Percentiles rank a stretch among this genome's conserved stretches.
Conservation (phyloP, 2,113 vertebrate species). For the Typhlomys cinereus region DNA sequence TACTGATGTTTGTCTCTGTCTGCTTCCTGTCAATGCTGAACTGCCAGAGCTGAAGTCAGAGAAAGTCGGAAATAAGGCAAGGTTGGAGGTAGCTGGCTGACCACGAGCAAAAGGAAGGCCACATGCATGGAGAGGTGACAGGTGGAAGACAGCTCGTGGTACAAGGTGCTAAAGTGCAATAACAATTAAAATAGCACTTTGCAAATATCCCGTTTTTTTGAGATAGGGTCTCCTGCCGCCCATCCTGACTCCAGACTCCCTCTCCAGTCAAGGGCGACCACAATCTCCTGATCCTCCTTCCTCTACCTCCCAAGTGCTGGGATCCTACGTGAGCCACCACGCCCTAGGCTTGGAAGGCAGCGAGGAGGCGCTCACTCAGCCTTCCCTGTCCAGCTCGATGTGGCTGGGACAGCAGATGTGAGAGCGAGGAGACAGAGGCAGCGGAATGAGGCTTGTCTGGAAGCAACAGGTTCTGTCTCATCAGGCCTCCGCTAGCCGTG, state of each 20-base stretch:
- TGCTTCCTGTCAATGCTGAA: conserved; percentile 34
- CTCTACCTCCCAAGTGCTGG: neutral
- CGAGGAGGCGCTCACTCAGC: neutral
- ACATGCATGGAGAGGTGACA: neutral
- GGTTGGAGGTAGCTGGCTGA: neutral
- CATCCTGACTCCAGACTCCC: neutral
- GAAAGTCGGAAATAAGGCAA: neutral
- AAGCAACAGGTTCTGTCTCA: neutral
- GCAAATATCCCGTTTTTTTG: neutral
- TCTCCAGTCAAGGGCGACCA: neutral
- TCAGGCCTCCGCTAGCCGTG: neutral
- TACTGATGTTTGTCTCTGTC: neutral
- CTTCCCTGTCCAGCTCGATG: neutral
- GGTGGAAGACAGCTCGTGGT: neutral
- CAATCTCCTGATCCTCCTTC: neutral
- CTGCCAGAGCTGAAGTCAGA: neutral
- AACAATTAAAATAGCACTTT: neutral
- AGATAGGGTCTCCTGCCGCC: neutral
- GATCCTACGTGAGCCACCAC: neutral
- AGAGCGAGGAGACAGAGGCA: neutral
- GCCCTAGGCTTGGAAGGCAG: neutral
- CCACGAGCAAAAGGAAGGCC: neutral
- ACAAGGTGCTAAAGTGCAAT: neutral
- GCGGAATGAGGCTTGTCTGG: neutral
- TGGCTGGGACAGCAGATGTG: neutral